These are phyloP conservation scores for Notothenia coriiceps DNA, from an alignment of 2,113 vertebrate genomes.

Conservation along the genomic window DNA sequence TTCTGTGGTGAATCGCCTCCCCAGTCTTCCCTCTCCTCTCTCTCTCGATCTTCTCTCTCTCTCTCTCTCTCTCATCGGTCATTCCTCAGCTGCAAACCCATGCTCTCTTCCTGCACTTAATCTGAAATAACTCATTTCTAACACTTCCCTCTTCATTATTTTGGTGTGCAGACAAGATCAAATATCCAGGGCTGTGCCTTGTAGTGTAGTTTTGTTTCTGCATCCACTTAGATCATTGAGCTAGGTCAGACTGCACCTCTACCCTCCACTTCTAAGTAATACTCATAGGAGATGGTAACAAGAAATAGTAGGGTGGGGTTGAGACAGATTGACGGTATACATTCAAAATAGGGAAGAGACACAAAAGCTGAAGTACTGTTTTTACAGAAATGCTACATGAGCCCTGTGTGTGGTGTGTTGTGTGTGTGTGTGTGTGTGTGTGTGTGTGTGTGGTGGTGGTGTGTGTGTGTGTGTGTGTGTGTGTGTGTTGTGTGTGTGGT, in stretches of 20 bases:
- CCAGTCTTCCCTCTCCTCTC: neutral
- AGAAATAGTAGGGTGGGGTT: neutral
- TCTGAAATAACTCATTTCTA: conserved; percentile 54
- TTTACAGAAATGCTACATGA: conserved; percentile 9
- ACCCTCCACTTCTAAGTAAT: neutral
- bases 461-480: neutral
- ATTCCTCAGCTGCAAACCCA: neutral
- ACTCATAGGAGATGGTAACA: neutral
- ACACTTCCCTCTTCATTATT: conserved; percentile 52
- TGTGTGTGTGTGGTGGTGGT: neutral
- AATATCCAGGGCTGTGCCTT: conserved; percentile 33
- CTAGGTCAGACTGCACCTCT: conserved; percentile 26
- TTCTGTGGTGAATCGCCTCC: no score
- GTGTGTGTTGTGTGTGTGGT: neutral
- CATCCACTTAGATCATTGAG: conserved; percentile 56
- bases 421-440: neutral
- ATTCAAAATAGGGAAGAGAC: neutral
- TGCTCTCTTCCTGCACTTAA: conserved; percentile 37
- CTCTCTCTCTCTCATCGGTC: neutral
- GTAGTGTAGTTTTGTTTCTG: conserved; percentile 10
- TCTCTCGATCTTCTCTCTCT: neutral
- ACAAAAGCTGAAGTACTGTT: neutral
- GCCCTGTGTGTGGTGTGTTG: neutral
- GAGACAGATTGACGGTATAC: neutral
- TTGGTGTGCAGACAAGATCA: conserved; percentile 50